These are phyloP conservation scores for Galaxias olidus DNA, from an alignment of 2,797 vertebrate genomes.

Conservation along the genomic window DNA sequence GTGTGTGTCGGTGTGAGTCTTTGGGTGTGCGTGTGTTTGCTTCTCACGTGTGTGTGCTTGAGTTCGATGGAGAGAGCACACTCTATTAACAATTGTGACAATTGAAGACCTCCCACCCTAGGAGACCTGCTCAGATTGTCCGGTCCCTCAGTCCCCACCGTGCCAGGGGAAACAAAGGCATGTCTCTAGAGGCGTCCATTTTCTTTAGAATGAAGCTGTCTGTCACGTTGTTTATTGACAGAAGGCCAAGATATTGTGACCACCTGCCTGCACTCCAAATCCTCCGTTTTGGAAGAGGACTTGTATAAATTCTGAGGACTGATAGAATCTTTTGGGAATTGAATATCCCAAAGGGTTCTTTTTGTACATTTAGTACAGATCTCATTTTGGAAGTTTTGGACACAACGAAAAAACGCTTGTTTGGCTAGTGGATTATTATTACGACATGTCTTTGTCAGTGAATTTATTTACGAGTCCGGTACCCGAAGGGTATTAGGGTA, in stretches of 20 bases:
- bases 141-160: slow-evolving; percentile 42
- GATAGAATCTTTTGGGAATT: background rate
- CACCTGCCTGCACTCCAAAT: slow-evolving; percentile 55
- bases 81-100: slow-evolving; percentile 77
- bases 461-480: too few species aligned
- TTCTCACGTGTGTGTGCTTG: slow-evolving; percentile 23
- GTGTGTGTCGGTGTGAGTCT: slow-evolving; percentile 9
- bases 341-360: background rate
- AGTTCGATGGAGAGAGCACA: slow-evolving; percentile 62
- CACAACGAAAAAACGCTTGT: too few species aligned
- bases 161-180: slow-evolving; percentile 55
- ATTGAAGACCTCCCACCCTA: slow-evolving; percentile 74
- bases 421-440: too few species aligned
- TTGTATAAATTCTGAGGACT: too few species aligned
- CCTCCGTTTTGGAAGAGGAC: slow-evolving; percentile 38
- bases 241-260: slow-evolving; percentile 62
- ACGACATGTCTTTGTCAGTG: too few species aligned
- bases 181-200: slow-evolving; percentile 62
- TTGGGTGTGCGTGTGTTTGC: slow-evolving; percentile 21
- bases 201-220: slow-evolving; percentile 79
- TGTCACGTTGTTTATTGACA: slow-evolving; percentile 64
- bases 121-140: slow-evolving; percentile 64
- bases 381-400: too few species aligned
- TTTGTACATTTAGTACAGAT: too few species aligned
- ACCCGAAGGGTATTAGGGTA: too few species aligned